Percentiles rank a stretch among this genome's conserved stretches.
phyloP scores from a whole-genome alignment of 2,797 vertebrate genomes.

The Pangasius sanitwongsei region DNA sequence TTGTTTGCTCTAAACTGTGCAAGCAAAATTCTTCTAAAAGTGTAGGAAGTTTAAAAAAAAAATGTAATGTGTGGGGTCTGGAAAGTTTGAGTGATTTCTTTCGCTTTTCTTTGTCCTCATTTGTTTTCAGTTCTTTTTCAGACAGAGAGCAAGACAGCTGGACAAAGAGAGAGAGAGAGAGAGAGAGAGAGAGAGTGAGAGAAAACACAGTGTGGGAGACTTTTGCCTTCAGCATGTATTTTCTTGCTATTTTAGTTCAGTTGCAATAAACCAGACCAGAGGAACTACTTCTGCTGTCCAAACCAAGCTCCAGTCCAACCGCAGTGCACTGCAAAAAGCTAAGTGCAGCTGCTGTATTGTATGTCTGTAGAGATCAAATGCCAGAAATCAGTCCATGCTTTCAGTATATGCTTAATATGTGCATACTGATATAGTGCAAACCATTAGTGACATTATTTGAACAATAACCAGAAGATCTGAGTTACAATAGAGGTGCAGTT shows the following conservation, averaged over 20 bases:
- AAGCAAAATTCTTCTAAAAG: background rate
- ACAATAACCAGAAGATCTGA: background rate
- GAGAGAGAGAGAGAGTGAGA: conserved; percentile 37
- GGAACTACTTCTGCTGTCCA: conserved; percentile 63
- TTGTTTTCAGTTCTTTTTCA: conserved; percentile 56
- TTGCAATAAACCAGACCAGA: conserved; percentile 59
- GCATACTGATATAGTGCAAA: background rate
- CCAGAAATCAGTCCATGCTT: background rate
- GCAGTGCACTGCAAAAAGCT: background rate
- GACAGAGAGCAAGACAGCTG: conserved; percentile 65
- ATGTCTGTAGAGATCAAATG: background rate
- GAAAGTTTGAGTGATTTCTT: background rate
- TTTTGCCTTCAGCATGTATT: conserved; percentile 73
- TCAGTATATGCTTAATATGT: background rate
- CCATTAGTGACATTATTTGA: background rate
- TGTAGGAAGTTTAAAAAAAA: background rate
- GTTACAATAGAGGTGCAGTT: background rate
- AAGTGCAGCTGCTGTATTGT: background rate
- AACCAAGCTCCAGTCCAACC: background rate
- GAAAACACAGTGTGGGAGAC: conserved; percentile 69
- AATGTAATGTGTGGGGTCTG: background rate
- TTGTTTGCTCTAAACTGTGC: background rate
- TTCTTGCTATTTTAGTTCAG: conserved; percentile 67
- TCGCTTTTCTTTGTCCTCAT: too few species aligned
- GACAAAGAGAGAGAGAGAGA: conserved; percentile 51